Conservation (phyloP, 2,888 invertebrate species). For the Deroplatys truncata region DNA sequence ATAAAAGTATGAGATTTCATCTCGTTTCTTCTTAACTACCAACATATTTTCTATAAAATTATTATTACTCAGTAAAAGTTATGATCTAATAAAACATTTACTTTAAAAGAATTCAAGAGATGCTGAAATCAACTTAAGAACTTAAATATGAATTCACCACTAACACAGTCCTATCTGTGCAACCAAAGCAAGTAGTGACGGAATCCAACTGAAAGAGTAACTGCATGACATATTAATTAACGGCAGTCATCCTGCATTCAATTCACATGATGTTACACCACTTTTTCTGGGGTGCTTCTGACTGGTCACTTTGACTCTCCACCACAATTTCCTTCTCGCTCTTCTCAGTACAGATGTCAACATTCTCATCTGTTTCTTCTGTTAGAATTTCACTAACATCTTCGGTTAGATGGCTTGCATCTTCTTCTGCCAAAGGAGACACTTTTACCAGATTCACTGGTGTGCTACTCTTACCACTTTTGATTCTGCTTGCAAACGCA, state of each 20-base stretch:
- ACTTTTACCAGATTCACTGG: not conserved
- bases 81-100: not conserved
- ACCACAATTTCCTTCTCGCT: not conserved
- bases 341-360: not conserved
- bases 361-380: not conserved
- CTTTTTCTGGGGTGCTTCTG: not conserved
- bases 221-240: not conserved
- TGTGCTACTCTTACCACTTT: not conserved
- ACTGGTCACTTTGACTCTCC: not conserved
- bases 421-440: not conserved
- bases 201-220: not conserved
- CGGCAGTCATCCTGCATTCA: not conserved
- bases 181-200: no score
- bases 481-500: not conserved
- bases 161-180: not conserved
- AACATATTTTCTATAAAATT: not conserved
- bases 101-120: no score
- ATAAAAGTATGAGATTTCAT: no score
- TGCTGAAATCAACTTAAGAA: no score
- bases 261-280: slow-evolving; percentile 10
- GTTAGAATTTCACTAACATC: not conserved
- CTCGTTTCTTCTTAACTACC: no score
- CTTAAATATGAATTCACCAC: not conserved
- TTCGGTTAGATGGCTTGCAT: not conserved
- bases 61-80: not conserved